A percentile compares a stretch with the other conserved stretches of the same genome.
Evolutionary conservation across 2,888 invertebrate genomes (phyloP).

Genomic region (Eurytoma californica): DNA sequence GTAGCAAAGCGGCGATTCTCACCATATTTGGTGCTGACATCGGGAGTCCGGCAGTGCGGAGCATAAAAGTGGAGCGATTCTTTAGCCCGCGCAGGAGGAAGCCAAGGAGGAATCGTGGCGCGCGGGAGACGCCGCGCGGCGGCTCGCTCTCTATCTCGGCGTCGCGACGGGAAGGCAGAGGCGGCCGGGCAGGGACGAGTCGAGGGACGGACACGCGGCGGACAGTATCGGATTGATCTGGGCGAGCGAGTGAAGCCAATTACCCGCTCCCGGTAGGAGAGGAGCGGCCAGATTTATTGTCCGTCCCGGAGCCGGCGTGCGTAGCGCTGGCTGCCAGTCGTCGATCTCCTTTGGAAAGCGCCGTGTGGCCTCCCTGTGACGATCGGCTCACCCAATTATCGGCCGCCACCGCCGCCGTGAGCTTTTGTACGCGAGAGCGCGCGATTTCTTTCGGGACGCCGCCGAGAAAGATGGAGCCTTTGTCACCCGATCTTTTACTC

Average conservation of each 20-base stretch:
- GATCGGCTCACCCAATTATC: conserved; percentile 73
- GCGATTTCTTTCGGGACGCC: conserved; percentile 30
- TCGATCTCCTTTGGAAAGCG: conserved; percentile 56
- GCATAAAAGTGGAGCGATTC: conserved; percentile 42
- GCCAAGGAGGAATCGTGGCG: conserved; percentile 8
- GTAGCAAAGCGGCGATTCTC: conserved; percentile 26
- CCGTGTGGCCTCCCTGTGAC: conserved; percentile 66
- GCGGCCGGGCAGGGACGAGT: conserved; percentile 58
- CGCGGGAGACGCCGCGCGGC: neutral
- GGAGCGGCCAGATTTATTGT: conserved; percentile 72
- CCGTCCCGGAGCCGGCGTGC: conserved; percentile 25
- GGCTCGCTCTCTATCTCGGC: conserved; percentile 2
- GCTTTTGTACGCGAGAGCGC: conserved; percentile 45
- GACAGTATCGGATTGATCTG: conserved; percentile 75
- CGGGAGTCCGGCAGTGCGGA: neutral
- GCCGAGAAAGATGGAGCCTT: conserved; percentile 44
- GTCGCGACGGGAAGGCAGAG: conserved; percentile 4
- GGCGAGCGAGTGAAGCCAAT: conserved; percentile 73
- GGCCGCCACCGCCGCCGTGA: conserved; percentile 52
- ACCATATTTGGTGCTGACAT: conserved; percentile 32
- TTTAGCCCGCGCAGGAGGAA: neutral
- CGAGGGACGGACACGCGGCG: conserved; percentile 70
- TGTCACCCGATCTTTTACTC: conserved; percentile 36
- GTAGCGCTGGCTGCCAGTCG: conserved; percentile 9
- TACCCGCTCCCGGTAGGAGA: conserved; percentile 66